Conservation (phyloP, 2,888 invertebrate species). For the Pristionchus exspectatus region DNA sequence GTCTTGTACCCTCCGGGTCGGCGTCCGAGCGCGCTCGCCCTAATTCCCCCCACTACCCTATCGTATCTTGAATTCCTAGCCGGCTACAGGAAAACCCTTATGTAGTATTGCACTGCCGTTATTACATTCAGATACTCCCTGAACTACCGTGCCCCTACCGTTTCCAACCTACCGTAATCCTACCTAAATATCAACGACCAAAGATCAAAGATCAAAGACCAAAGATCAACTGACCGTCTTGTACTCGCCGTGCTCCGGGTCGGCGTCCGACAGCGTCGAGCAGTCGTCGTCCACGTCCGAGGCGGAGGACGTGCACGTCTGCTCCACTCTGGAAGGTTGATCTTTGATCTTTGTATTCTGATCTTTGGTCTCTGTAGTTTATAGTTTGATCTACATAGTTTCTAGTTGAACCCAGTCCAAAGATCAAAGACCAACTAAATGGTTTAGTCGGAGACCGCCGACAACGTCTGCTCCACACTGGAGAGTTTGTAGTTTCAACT, state of each 20-base stretch:
- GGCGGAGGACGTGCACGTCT: neutral
- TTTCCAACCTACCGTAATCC: neutral
- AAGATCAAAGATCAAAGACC: neutral
- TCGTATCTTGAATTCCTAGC: too few species aligned
- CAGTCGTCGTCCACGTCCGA: neutral
- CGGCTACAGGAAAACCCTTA: too few species aligned
- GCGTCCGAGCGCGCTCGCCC: too few species aligned
- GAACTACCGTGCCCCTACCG: neutral
- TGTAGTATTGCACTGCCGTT: too few species aligned
- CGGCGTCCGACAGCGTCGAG: neutral
- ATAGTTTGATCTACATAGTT: neutral
- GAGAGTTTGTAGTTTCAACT: too few species aligned
- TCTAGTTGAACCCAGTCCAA: neutral
- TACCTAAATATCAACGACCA: neutral
- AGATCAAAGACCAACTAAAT: neutral
- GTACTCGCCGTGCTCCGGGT: constrained; percentile 33
- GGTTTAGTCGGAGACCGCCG: neutral
- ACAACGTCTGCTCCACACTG: too few species aligned
- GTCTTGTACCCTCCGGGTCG: constrained; percentile 33
- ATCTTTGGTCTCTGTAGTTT: neutral
- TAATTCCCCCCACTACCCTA: too few species aligned
- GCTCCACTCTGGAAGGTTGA: neutral
- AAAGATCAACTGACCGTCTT: constrained; percentile 32
- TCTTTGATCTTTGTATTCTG: constrained; percentile 4
- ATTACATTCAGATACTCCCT: too few species aligned